These are phyloP conservation scores for Saxidomus purpurata DNA, from an alignment of 1,140 invertebrate species.

Conservation along the genomic window DNA sequence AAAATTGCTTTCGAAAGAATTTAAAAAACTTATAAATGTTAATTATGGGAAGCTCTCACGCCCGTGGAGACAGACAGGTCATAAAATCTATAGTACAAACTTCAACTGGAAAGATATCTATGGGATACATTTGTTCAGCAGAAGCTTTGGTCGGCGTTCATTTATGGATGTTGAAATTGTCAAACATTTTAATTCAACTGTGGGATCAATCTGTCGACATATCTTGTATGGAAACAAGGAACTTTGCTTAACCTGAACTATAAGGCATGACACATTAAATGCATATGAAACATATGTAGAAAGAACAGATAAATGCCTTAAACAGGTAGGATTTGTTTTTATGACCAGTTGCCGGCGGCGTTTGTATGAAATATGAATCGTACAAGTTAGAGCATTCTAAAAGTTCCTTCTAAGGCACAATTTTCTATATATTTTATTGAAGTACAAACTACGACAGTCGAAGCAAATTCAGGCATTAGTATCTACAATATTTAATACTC, in stretches of 20 bases:
- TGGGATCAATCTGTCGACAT: constrained; percentile 31
- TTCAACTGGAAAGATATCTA: background rate
- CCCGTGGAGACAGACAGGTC: background rate
- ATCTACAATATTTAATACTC: no score
- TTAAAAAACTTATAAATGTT: background rate
- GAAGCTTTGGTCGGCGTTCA: background rate
- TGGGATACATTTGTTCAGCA: constrained; percentile 8
- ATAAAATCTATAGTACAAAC: background rate
- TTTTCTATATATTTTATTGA: no score
- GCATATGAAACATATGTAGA: no score
- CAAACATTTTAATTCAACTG: background rate
- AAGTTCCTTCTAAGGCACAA: no score
- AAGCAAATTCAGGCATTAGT: no score
- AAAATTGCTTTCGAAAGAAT: background rate
- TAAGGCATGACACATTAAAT: no score
- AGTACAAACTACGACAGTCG: no score
- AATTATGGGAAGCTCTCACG: background rate
- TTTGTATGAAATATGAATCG: no score
- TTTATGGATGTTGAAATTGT: background rate
- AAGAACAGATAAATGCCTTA: no score
- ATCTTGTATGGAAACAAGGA: constrained; percentile 43
- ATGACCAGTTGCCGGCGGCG: no score
- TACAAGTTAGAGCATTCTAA: no score
- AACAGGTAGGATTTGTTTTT: no score
- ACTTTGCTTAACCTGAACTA: background rate